Evolutionary conservation across 2,797 vertebrate species (phyloP).

Genomic region (Sitta carolinensis): DNA sequence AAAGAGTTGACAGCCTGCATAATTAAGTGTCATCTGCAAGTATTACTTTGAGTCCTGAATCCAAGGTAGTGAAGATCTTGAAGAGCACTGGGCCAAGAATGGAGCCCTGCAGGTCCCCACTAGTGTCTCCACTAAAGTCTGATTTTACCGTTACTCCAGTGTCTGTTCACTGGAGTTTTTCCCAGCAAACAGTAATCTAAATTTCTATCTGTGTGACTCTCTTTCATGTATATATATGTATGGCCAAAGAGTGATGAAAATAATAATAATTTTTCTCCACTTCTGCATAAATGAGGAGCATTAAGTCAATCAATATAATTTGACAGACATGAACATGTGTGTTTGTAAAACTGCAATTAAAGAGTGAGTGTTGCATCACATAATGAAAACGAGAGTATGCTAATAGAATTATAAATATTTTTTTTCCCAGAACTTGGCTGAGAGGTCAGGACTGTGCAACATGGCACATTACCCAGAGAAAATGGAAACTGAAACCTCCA

Average conservation of each 20-base stretch:
- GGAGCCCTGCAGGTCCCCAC: neutral
- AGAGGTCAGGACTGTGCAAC: neutral
- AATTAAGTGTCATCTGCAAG: neutral
- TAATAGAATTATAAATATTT: neutral
- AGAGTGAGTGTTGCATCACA: neutral
- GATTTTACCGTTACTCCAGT: too few relatives aligned
- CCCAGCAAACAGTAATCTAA: neutral
- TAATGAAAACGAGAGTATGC: neutral
- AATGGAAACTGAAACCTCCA: neutral
- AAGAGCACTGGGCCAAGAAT: rapidly evolving
- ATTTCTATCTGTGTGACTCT: neutral
- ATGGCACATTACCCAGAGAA: neutral
- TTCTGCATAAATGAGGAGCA: neutral
- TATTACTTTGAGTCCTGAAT: neutral
- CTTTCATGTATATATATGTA: neutral
- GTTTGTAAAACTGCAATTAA: neutral
- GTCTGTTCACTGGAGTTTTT: neutral
- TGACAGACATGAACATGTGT: neutral
- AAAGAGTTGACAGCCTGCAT: too few relatives aligned
- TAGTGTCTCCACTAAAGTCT: neutral
- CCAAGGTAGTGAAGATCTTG: neutral
- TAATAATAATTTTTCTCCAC: neutral
- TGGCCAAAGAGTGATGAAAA: neutral
- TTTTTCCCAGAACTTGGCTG: neutral
- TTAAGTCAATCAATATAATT: neutral